Evolutionary conservation across 2,113 vertebrate genomes (phyloP), one percentile per base, ranked within the genome.

Genomic region (Vimba vimba): DNA sequence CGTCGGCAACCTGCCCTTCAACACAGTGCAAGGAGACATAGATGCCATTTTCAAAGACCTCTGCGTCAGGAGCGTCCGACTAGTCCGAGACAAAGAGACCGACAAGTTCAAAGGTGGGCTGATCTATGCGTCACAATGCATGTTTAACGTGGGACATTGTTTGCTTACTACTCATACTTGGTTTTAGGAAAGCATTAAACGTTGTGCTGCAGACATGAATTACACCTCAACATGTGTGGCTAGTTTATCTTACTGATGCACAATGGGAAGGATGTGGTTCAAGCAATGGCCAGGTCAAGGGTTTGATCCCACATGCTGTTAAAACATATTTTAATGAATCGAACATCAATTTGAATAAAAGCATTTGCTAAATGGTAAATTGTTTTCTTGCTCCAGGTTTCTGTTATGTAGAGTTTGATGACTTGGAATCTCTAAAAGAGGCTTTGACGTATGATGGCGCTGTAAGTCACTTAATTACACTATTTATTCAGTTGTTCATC

Each of bases 401-500:
- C 94, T 99, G 98, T 97, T 99, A 99, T 82, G 98, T 99, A 90
- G 98, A 99, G 94, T 99, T 99, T 78, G 97, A 99, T 55, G 98
- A 99, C 76, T 92, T 99, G 95, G 97, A 99, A 30, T 99, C 98
- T 73, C 95, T 99, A 91, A 99, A 98, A 94, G 98, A 99, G 95
- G 98, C 98, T 76, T 93, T 99, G 95, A 96, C 97, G 0, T 99
- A 97, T 0, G 98, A 99, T 79, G 97, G 97, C 39, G 98, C 98
- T 82, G 98, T 99, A 93, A 98, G 98, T 99, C 45, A n/a, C 36
- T 10, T 23, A 33, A 77, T 77, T 30, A 21, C 27, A 33, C 9
- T 55, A 12, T 69, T 55, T 33, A 33, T 76, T 50, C 6, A 47
- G 8, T 47, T 47, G 4, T n/a, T 75, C 4, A 57, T 57, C 2